These are phyloP conservation scores for Bos javanicus DNA, from an alignment of 2,113 vertebrate species.

Conservation along the genomic window DNA sequence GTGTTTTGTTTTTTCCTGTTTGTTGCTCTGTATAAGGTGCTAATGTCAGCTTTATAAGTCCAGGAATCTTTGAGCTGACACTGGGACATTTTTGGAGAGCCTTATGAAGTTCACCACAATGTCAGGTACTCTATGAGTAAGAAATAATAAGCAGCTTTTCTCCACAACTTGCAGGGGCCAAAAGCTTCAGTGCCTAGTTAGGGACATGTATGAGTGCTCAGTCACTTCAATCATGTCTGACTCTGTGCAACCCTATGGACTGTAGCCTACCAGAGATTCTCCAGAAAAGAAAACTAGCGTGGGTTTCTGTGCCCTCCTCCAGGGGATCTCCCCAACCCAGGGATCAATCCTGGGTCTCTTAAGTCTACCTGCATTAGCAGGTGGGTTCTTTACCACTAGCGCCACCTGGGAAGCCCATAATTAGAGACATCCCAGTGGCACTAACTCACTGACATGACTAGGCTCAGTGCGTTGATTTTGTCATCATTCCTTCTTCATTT, in stretches of 20 bases:
- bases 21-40: neutral
- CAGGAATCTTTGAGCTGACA: neutral
- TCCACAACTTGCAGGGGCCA: neutral
- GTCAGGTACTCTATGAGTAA: neutral
- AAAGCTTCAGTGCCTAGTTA: fast-evolving
- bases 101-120: neutral
- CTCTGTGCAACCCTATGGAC: neutral
- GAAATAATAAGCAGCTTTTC: neutral
- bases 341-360: neutral
- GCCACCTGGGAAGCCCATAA: neutral
- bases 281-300: fast-evolving
- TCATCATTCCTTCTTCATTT: neutral
- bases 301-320: neutral
- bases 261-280: neutral
- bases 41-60: neutral
- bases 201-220: neutral
- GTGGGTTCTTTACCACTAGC: neutral
- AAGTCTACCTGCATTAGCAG: neutral
- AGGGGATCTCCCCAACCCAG: neutral
- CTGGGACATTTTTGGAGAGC: neutral
- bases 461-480: neutral
- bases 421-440: fast-evolving
- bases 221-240: neutral
- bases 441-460: neutral
- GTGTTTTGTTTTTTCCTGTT: neutral